A percentile compares a stretch with the other conserved stretches of the same genome.
Evolutionary conservation across 2,113 vertebrate genomes (phyloP).

Genomic region (Corythornis cristatus): DNA sequence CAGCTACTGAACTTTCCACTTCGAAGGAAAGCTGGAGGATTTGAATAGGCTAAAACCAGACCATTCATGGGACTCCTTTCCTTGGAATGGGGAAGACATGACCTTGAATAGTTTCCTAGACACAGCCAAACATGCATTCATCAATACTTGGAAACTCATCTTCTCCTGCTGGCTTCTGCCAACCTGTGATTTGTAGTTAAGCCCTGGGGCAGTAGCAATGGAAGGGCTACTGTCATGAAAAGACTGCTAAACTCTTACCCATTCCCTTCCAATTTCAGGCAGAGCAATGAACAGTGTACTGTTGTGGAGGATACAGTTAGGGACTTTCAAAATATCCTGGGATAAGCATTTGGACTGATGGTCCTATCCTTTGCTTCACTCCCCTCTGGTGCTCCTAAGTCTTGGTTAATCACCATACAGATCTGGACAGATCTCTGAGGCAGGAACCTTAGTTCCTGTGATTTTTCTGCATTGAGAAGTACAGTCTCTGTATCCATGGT

Average conservation of each 20-base stretch:
- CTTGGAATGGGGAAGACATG: not conserved
- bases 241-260: not conserved
- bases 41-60: not conserved
- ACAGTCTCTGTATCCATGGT: not conserved
- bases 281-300: not conserved
- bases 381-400: not conserved
- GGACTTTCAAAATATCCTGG: not conserved
- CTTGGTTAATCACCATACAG: not conserved
- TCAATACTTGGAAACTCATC: not conserved
- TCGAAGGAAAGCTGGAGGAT: not conserved
- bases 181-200: not conserved
- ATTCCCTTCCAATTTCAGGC: not conserved
- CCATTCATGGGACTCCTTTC: not conserved
- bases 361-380: not conserved
- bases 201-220: not conserved
- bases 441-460: not conserved
- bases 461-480: not conserved
- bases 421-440: not conserved
- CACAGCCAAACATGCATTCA: not conserved
- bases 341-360: not conserved
- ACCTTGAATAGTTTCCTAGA: not conserved
- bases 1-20: constrained; percentile 8
- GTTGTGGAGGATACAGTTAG: not conserved
- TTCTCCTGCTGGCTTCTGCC: not conserved
- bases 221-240: not conserved